Percentiles rank a stretch among this genome's conserved stretches.
Evolutionary conservation across 2,113 vertebrate species (phyloP).

Genomic region (Elgaria multicarinata): DNA sequence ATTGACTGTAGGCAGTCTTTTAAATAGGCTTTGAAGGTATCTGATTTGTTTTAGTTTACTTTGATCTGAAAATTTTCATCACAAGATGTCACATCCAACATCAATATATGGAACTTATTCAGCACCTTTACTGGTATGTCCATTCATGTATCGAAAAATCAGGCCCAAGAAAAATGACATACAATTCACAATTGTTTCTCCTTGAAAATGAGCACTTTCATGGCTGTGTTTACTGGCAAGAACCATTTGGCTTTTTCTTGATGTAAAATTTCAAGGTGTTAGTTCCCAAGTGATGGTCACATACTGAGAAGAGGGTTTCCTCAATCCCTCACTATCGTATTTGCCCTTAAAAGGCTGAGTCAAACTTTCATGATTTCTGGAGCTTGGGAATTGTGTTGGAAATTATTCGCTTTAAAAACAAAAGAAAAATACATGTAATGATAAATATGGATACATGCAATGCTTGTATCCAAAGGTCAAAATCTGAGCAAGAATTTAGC

Average conservation of each 20-base stretch:
- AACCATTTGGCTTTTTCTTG: not conserved
- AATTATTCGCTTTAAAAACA: not conserved
- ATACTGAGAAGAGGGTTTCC: not conserved
- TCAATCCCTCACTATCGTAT: not conserved
- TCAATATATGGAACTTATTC: conserved; percentile 27
- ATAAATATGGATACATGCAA: not conserved
- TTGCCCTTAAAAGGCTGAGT: not conserved
- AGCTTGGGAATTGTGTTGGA: not conserved
- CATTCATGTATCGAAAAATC: conserved; percentile 28
- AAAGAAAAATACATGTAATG: not conserved
- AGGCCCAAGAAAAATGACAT: conserved; percentile 32
- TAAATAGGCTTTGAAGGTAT: not conserved
- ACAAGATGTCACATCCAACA: not conserved
- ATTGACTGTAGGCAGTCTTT: not conserved
- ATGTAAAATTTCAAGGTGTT: conserved; percentile 13
- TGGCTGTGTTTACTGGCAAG: conserved; percentile 30
- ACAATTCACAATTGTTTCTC: conserved; percentile 6
- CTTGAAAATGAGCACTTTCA: conserved; percentile 43
- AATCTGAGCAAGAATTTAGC: not conserved
- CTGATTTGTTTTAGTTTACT: not conserved
- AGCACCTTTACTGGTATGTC: not conserved
- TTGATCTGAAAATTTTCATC: conserved; percentile 7
- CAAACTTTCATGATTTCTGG: not conserved
- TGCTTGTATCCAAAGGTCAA: not conserved
- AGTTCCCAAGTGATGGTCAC: not conserved